Evolutionary conservation across 2,797 vertebrate species (phyloP), one percentile per base, ranked within the genome.

Genomic region (Acanthiza pusilla): DNA sequence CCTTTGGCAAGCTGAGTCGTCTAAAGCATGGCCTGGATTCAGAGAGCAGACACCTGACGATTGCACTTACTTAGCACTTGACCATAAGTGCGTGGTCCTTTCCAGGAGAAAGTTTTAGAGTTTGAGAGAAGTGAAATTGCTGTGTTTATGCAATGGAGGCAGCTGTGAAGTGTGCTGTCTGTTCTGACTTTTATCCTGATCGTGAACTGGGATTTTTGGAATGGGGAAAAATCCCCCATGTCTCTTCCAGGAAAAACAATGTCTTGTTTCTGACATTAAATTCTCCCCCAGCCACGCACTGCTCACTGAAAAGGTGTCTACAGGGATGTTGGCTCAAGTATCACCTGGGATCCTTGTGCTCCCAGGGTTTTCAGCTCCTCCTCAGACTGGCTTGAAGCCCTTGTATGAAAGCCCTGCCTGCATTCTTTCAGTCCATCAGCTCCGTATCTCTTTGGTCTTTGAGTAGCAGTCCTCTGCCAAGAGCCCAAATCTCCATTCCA

Each of bases 21-120:
- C 67, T 85, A 58, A 94, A 93, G 45, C 42, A 23, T 34, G 55
- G 70, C 85, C 53, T 81, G 85, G 85, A 88, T 85, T 96, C 76
- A 85, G 85, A 89, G 62, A 83, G n/a, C 67, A 91, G 66, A n/a
- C 77, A 84, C 70, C 88, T 65, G 42, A 50, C 0, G 1, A 32
- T 50, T 77, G 89, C 73, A 75, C 15, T 78, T 75, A 79, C 67
- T 93, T 86, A 82, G 71, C 83, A 79, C 88, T 94, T 94, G 91
- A 71, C 70, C 47, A 1, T 40, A 67, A 90, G 73, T 61, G 60
- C 61, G 45, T 23, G 36, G 63, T 58, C 61, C 89, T 88, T 85
- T 91, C 57, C 57, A 47, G 65, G 45, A 88, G 74, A 84, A 90
- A 76, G 63, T 76, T 84, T 63, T 20, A 50, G 58, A 54, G 36